A percentile compares a stretch with the other conserved stretches of the same genome.
Conservation (phyloP, 2,797 vertebrate species). For the Chelonia mydas region DNA sequence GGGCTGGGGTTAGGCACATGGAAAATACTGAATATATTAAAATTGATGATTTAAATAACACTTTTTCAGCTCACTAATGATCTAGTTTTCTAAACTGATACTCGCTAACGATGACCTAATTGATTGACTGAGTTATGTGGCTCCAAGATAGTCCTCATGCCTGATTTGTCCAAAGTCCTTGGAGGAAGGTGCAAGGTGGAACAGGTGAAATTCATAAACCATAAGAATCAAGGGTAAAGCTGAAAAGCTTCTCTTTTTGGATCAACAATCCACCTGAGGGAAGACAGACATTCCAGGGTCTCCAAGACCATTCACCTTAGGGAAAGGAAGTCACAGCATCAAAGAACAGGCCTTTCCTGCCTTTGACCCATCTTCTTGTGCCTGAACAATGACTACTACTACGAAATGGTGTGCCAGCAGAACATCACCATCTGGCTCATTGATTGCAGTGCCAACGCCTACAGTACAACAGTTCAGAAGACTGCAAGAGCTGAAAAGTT, state of each 20-base stretch:
- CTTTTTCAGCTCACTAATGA: no score
- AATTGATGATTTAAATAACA: no score
- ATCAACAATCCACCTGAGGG: not conserved
- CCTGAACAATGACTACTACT: not conserved
- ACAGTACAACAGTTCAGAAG: not conserved
- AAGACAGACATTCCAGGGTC: not conserved
- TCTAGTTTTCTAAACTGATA: no score
- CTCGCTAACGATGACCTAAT: no score
- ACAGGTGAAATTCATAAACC: no score
- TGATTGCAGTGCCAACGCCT: not conserved
- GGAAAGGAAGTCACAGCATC: not conserved
- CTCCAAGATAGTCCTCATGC: no score
- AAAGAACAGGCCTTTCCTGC: not conserved
- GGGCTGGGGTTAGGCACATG: no score
- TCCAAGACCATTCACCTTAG: not conserved
- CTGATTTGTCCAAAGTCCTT: no score
- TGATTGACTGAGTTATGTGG: no score
- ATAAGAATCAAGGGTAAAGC: no score
- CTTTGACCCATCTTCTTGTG: not conserved
- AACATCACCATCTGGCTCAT: not conserved
- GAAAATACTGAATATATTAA: no score
- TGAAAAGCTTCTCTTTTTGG: not conserved
- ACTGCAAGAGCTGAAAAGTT: not conserved
- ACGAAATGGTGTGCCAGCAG: not conserved
- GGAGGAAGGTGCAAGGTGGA: no score